Evolutionary conservation across 2,888 invertebrate genomes (phyloP), one percentile per base, ranked within the genome.

Genomic region (Electrophaes corylata): DNA sequence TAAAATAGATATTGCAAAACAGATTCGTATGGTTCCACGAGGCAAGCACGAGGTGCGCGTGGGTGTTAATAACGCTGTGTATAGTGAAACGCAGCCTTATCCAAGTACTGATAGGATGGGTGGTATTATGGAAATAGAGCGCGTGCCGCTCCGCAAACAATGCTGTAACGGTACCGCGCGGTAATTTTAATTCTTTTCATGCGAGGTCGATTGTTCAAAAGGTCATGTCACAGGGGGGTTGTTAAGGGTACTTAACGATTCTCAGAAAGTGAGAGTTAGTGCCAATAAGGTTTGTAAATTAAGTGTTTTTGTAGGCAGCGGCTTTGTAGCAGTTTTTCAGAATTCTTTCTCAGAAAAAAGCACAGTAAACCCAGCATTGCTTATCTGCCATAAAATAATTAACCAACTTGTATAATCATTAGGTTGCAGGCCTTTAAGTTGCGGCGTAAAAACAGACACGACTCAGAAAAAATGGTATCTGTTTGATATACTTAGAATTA

Each of bases 41-140:
- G 26, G 26, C 26, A 10, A 10, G 26, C 26, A 10, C 26, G 26
- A 10, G 1, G 26, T 8, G 8, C 26, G 26, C 26, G 26, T 29
- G 26, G 26, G 26, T 10, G 37, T 37, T 8, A 16, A 12, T 35
- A 18, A 11, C 49, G 41, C 31, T 20, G 45, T 59, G 54, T 14
- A 20, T 41, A 3, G 18, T 19, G n/a, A n/a, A n/a, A n/a, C n/a
- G n/a, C 6, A 33, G 47, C 60, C 19, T 51, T 55, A 46, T 19
- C 26, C 33, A 26, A 65, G 60, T 60, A 69, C 75, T 75, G 76
- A 83, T 58, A 80, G 83, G 84, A 84, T 84, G 83, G 77, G 72
- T 69, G 63, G 65, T 86, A 82, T 84, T 88, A 88, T 88, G 88
- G 83, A 88, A 87, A 88, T 86, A 78, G 87, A 88, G 79, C 87